phyloP scores from a whole-genome alignment of 2,797 vertebrate genomes.

The Etheostoma perlongum region DNA sequence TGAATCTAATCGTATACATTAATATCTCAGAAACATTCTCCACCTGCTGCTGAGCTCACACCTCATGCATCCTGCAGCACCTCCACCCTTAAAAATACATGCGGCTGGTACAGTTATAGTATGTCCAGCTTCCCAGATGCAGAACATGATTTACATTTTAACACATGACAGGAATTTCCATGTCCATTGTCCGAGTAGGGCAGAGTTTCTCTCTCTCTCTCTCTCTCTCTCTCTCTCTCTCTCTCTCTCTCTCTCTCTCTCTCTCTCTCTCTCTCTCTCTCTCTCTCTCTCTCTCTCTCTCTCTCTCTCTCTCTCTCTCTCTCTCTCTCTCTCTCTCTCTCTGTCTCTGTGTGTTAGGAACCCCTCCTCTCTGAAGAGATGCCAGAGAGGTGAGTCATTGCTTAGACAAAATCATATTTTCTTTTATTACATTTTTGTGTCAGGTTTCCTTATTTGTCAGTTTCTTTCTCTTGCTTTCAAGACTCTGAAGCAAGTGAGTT shows the following conservation, averaged over 20 bases:
- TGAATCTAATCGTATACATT: not conserved
- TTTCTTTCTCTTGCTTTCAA: conserved; percentile 11
- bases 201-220: conserved; percentile 5
- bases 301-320: too few relatives aligned
- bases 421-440: not conserved
- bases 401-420: not conserved
- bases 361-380: conserved; percentile 26
- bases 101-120: conserved; percentile 21
- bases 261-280: not conserved
- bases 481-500: conserved; percentile 19
- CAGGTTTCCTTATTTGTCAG: not conserved
- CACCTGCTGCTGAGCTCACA: conserved; percentile 6
- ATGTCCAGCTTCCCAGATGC: conserved; percentile 19
- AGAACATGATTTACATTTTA: conserved; percentile 52
- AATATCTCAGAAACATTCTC: not conserved
- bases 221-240: not conserved
- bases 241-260: not conserved
- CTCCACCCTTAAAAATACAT: conserved; percentile 13
- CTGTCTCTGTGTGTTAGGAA: too few relatives aligned
- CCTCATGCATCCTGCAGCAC: conserved; percentile 3
- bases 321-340: not conserved
- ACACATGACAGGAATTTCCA: conserved; percentile 42
- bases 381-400: conserved; percentile 49
- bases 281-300: not conserved
- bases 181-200: conserved; percentile 37